These are phyloP conservation scores for Trichomycterus rosablanca DNA, from an alignment of 2,113 vertebrate species.

Conservation along the genomic window DNA sequence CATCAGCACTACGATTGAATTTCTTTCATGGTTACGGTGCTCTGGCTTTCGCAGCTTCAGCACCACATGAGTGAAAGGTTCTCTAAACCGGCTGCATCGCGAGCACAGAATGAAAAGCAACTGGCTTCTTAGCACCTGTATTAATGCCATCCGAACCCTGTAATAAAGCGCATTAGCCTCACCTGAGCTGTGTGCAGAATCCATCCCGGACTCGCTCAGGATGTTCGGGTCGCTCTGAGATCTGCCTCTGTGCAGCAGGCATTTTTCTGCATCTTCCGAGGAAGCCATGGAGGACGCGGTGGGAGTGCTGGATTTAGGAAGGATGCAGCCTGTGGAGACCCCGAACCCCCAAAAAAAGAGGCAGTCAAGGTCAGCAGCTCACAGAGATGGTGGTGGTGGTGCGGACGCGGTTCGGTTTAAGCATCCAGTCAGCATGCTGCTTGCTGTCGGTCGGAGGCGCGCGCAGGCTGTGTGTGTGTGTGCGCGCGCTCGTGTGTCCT, in stretches of 20 bases:
- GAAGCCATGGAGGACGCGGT: slow-evolving; percentile 77
- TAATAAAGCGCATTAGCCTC: slow-evolving; percentile 48
- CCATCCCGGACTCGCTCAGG: slow-evolving; percentile 77
- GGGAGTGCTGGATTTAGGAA: slow-evolving; percentile 63
- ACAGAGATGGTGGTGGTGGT: slow-evolving; percentile 48
- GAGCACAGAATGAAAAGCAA: slow-evolving; percentile 14
- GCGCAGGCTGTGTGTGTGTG: slow-evolving; percentile 25
- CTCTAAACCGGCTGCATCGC: slow-evolving; percentile 11
- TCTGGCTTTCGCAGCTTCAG: slow-evolving; percentile 12
- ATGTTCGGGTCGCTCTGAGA: slow-evolving; percentile 96
- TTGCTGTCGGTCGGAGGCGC: slow-evolving; percentile 50
- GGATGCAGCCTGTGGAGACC: slow-evolving; percentile 63
- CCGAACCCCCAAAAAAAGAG: too few relatives aligned
- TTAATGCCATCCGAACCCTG: slow-evolving; percentile 38
- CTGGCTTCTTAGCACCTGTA: slow-evolving; percentile 5
- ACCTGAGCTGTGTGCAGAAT: slow-evolving; percentile 78
- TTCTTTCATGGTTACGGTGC: neutral
- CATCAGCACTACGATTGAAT: slow-evolving; percentile 25
- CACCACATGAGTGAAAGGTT: slow-evolving; percentile 26
- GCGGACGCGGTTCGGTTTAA: slow-evolving; percentile 63
- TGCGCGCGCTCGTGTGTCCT: slow-evolving; percentile 33
- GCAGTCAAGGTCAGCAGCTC: slow-evolving; percentile 75
- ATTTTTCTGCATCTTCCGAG: slow-evolving; percentile 82
- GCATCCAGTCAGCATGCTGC: slow-evolving; percentile 67
- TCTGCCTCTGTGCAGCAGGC: slow-evolving; percentile 85